These are phyloP conservation scores for Cyprinella venusta DNA, from an alignment of 2,797 vertebrate genomes.

Conservation along the genomic window DNA sequence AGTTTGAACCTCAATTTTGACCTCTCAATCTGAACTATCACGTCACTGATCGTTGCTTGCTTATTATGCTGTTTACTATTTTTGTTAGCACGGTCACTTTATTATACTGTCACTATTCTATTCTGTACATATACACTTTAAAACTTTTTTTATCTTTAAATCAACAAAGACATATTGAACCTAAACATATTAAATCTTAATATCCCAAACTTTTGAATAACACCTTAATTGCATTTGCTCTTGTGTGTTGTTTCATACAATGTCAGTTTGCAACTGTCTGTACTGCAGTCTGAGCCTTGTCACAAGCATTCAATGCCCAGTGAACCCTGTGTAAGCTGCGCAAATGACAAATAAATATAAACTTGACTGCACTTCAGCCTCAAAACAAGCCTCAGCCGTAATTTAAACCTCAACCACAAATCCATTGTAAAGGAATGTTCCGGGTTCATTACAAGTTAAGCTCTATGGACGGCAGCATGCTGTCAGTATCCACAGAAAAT, in stretches of 20 bases:
- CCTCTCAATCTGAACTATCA: slow-evolving; percentile 1
- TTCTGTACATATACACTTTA: neutral
- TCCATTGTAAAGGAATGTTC: neutral
- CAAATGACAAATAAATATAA: slow-evolving; percentile 25
- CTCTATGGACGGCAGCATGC: neutral
- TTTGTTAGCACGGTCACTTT: neutral
- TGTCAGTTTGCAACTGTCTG: neutral
- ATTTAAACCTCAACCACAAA: slow-evolving; percentile 6
- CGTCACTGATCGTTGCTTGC: neutral
- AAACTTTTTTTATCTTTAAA: neutral
- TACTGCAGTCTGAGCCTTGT: neutral
- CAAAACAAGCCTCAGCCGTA: slow-evolving; percentile 6
- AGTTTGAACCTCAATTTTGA: neutral
- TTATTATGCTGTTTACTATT: neutral
- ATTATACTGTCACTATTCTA: neutral
- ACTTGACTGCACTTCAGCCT: slow-evolving; percentile 1
- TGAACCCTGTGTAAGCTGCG: neutral
- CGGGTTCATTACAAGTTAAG: neutral
- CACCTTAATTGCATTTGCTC: neutral
- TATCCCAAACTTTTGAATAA: neutral
- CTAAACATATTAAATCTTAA: no score
- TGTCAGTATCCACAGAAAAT: neutral
- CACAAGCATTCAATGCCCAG: neutral
- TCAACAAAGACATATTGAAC: neutral
- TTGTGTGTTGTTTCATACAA: neutral